Evolutionary conservation across 1,140 invertebrate species (phyloP), one percentile per base, ranked within the genome.

Genomic region (Macrotrachela quadricornifera): DNA sequence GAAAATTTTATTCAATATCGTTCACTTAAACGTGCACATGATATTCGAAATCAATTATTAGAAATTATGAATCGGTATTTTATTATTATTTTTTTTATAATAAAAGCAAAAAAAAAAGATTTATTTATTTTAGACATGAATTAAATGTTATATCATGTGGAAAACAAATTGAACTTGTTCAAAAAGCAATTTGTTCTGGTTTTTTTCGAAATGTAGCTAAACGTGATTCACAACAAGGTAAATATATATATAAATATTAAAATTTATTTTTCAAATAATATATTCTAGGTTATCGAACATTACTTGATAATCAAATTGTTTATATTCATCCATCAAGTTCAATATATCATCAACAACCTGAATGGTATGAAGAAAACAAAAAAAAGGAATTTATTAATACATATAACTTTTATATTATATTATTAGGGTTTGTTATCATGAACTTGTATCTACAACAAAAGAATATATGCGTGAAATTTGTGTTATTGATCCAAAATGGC

Each of bases 401-500:
- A 30, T 30, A 2, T 30, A 30, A 30, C 21, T 30, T 30, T 30
- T 4, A 30, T 8, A 4, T 30, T 30, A 30, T 4, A 30, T 30
- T 30, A 4, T 30, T 30, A 30, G 21, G 21, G 84, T 73, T 69
- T 71, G 69, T 49, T 99, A 97, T 66, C 90, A 99, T 64, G 92
- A 99, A 69, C 68, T 99, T 49, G 90, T 99, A 1, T 82, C 95
- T 68, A 99, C 94, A 0, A 97, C 94, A 0, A 97, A 99, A 63
- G 94, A 97, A 69, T 99, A 97, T 64, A 97, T 99, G 94, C 75
- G 91, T 45, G 88, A 97, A 71, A 90, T 96, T 1, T 97, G 90
- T 0, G 86, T 88, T 0, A 95, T 97, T 44, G 94, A 99, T 74
- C 88, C 94, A 0, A 92, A 94, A 70, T 99, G 94, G 94, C 71